These are phyloP conservation scores for Rhingia campestris DNA, from an alignment of 2,888 invertebrate genomes.

Conservation along the genomic window DNA sequence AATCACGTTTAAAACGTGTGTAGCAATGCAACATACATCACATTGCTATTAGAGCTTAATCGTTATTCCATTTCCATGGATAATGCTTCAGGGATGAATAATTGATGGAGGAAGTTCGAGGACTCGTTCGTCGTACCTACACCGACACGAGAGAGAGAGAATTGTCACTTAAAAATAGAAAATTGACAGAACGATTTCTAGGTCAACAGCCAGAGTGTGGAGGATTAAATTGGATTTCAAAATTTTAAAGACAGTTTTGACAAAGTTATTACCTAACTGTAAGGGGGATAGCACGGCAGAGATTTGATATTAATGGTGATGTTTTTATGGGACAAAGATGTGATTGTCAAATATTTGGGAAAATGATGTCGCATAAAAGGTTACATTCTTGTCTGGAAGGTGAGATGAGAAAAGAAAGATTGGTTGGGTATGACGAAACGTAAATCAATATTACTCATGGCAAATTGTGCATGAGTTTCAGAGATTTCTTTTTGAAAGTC, in stretches of 20 bases:
- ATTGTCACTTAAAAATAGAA: constrained; percentile 21
- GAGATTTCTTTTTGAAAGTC: no score
- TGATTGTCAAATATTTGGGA: not conserved
- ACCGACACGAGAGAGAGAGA: not conserved
- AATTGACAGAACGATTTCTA: constrained; percentile 51
- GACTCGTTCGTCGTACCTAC: not conserved
- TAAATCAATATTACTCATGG: no score
- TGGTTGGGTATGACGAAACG: no score
- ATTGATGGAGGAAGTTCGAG: no score
- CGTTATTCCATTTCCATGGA: not conserved
- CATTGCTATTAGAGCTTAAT: not conserved
- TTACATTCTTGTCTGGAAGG: not conserved
- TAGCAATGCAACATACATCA: not conserved
- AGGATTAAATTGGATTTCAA: constrained; percentile 10
- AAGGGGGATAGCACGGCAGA: not conserved
- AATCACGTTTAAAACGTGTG: not conserved
- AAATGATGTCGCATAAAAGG: not conserved
- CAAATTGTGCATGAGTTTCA: no score
- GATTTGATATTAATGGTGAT: constrained; percentile 3
- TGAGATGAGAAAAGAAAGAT: not conserved
- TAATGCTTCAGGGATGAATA: no score
- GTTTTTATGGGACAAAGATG: constrained; percentile 24
- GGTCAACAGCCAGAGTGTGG: constrained; percentile 34
- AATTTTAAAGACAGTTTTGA: constrained; percentile 23
- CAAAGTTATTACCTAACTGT: not conserved